Evolutionary conservation across 2,113 vertebrate genomes (phyloP).

Genomic region (Crotalus tigris): DNA sequence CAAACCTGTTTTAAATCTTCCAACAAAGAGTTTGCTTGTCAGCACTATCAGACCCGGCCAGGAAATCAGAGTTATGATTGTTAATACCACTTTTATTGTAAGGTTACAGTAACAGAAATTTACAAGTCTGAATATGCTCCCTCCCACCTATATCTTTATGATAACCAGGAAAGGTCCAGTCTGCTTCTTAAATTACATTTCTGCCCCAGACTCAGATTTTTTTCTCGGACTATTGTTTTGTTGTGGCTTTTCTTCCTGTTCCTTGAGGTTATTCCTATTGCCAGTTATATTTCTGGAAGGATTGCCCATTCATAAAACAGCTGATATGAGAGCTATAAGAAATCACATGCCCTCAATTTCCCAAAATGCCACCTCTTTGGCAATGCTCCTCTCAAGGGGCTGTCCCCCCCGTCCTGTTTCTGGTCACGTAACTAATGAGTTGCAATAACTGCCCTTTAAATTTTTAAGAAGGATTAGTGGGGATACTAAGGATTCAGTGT

Average conservation of each 20-base stretch:
- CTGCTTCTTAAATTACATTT: neutral
- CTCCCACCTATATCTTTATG: neutral
- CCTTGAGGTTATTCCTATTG: neutral
- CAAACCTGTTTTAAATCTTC: neutral
- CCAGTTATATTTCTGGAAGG: neutral
- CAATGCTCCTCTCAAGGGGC: neutral
- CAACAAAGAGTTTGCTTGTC: neutral
- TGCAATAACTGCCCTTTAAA: neutral
- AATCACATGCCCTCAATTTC: neutral
- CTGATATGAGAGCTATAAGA: neutral
- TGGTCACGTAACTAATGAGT: neutral
- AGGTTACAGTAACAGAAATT: neutral
- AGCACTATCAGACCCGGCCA: neutral
- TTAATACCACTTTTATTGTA: neutral
- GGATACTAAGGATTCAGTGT: neutral
- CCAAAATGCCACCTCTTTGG: neutral
- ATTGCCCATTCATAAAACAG: neutral
- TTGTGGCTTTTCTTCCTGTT: neutral
- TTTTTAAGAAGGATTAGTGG: neutral
- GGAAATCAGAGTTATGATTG: neutral
- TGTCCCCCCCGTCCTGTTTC: neutral
- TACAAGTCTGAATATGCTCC: neutral
- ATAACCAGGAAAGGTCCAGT: neutral
- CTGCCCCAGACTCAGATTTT: neutral
- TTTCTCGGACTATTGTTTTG: neutral